phyloP scores from a whole-genome alignment of 2,797 vertebrate species.

The Spinus pinus region DNA sequence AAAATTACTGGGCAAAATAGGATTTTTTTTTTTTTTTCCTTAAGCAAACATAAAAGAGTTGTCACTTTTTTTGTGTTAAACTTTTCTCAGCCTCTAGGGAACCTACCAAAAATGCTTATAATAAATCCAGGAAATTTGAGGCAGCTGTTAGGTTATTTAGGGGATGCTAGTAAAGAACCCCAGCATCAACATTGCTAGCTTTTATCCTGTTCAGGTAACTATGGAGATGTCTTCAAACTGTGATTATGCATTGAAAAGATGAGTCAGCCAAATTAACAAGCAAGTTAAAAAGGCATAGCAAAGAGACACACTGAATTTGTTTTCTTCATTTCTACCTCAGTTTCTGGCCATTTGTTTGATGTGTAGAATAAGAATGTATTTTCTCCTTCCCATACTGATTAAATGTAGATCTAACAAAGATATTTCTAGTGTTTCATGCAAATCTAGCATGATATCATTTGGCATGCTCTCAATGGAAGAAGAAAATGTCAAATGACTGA shows the following conservation, averaged over 20 bases:
- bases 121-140: neutral
- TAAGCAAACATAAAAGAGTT: neutral
- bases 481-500: constrained; percentile 17
- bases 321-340: neutral
- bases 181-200: neutral
- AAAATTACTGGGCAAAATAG: neutral
- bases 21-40: accelerated
- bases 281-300: neutral
- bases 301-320: neutral
- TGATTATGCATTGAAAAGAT: neutral
- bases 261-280: neutral
- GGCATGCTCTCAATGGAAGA: neutral
- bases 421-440: neutral
- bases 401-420: neutral
- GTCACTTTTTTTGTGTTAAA: neutral
- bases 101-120: neutral
- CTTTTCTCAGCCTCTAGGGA: neutral
- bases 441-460: neutral
- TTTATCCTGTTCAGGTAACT: neutral
- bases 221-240: neutral
- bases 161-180: neutral
- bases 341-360: neutral
- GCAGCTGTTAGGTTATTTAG: neutral
- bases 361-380: neutral
- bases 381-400: neutral